Conservation (phyloP, 2,797 vertebrate genomes). For the Eulemur albifrons region DNA sequence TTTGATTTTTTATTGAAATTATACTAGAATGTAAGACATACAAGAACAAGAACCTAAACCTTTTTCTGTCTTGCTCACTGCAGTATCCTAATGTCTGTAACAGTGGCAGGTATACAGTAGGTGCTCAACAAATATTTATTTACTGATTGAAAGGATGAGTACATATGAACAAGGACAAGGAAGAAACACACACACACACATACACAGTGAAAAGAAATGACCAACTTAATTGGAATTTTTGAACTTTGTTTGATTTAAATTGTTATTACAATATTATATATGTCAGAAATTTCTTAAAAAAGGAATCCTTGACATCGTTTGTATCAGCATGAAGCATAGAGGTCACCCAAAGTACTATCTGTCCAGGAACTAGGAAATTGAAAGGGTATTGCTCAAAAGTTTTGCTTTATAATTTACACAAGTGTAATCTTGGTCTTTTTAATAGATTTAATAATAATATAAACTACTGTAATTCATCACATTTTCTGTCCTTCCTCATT, state of each 20-base stretch:
- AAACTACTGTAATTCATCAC: neutral
- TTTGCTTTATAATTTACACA: neutral
- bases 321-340: neutral
- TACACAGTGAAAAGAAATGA: neutral
- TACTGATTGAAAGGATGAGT: neutral
- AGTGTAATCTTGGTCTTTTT: neutral
- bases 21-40: neutral
- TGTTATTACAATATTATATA: neutral
- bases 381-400: neutral
- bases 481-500: neutral
- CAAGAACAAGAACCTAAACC: neutral
- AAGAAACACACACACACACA: neutral
- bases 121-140: neutral
- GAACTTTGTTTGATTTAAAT: neutral
- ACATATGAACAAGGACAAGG: neutral
- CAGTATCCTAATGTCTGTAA: neutral
- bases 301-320: neutral
- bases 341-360: neutral
- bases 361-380: neutral
- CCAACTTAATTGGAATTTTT: neutral
- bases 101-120: neutral
- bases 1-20: neutral
- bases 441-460: neutral
- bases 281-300: neutral
- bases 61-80: neutral